A percentile compares a stretch with the other conserved stretches of the same genome.
phyloP scores from a whole-genome alignment of 2,797 vertebrate species.

The Pyrocephalus nanus region DNA sequence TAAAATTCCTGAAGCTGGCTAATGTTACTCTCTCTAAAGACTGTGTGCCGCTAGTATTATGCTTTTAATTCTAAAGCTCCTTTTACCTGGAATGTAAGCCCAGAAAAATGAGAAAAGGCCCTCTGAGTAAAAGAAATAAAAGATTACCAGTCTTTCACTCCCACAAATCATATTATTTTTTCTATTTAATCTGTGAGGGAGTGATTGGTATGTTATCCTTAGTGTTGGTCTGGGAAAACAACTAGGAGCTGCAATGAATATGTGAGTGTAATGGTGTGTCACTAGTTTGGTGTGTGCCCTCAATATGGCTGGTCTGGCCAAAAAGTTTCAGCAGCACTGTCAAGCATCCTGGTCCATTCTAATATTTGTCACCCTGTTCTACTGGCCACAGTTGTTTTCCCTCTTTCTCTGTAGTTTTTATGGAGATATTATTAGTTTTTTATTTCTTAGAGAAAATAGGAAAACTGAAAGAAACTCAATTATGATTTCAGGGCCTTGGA shows the following conservation, averaged over 20 bases:
- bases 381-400: background rate
- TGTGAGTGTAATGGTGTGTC: background rate
- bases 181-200: background rate
- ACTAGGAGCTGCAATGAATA: background rate
- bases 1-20: conserved; percentile 25
- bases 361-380: background rate
- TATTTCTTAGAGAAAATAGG: background rate
- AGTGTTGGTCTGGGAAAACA: background rate
- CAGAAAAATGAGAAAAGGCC: background rate
- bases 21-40: conserved; percentile 1
- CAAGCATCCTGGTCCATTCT: background rate
- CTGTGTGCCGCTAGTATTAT: background rate
- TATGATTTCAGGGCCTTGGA: background rate
- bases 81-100: background rate
- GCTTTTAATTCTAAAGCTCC: background rate
- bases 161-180: background rate
- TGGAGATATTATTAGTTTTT: background rate
- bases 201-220: background rate
- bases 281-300: background rate
- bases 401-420: background rate
- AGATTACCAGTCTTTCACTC: background rate
- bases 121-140: background rate
- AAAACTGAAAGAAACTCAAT: background rate
- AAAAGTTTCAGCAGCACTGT: background rate
- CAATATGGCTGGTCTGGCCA: background rate